phyloP scores from a whole-genome alignment of 2,113 vertebrate species.

The Cyanoramphus novaezelandiae region DNA sequence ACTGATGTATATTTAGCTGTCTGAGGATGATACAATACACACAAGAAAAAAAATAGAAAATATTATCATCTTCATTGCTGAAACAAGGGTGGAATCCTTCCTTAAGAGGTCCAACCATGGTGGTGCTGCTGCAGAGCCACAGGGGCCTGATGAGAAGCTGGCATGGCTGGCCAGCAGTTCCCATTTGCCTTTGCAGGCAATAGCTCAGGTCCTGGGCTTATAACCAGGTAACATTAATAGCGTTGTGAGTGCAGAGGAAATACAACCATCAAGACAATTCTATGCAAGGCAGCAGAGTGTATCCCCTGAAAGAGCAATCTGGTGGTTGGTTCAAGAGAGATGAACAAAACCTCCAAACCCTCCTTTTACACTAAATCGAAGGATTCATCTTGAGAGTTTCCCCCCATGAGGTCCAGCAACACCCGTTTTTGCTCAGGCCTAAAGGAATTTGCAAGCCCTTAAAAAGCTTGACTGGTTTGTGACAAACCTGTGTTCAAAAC shows the following conservation, averaged over 20 bases:
- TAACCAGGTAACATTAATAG: no score
- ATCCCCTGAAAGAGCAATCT: background rate
- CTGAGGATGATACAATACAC: background rate
- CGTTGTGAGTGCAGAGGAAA: background rate
- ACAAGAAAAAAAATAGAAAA: background rate
- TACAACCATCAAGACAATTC: background rate
- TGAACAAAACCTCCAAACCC: background rate
- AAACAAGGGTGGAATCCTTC: background rate
- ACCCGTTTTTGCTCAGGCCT: background rate
- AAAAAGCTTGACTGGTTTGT: background rate
- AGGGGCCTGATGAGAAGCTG: background rate
- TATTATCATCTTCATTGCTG: accelerated
- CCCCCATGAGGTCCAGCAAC: background rate
- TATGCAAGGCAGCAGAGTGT: background rate
- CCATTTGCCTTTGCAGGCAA: background rate
- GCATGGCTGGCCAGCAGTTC: background rate
- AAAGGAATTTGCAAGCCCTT: background rate
- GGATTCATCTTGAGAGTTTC: background rate
- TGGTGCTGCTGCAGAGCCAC: background rate
- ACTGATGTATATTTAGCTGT: background rate
- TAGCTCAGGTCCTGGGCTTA: background rate
- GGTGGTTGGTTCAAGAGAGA: background rate
- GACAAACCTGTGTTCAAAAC: background rate
- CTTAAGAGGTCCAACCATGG: background rate
- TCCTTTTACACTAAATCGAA: background rate